phyloP scores from a whole-genome alignment of 2,113 vertebrate species.

The Anhinga rufa region DNA sequence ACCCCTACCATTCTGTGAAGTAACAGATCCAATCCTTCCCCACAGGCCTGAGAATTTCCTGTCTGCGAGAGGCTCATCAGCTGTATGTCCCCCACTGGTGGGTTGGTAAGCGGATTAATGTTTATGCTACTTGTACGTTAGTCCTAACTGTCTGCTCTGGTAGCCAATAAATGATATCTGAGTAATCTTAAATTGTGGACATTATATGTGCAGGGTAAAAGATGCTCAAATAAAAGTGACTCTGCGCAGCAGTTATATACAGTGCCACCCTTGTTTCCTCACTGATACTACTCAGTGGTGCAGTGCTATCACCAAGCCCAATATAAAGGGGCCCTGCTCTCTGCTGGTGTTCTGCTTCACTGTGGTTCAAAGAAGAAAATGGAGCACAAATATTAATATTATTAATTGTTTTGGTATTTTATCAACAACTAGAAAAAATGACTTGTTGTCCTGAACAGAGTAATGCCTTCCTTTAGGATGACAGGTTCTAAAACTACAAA shows the following conservation, averaged over 20 bases:
- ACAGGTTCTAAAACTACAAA: background rate
- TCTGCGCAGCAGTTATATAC: background rate
- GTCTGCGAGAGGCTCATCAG: background rate
- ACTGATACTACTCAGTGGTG: background rate
- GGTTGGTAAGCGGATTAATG: background rate
- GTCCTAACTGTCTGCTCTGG: background rate
- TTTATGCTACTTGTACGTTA: background rate
- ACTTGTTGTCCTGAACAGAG: background rate
- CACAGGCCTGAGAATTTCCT: background rate
- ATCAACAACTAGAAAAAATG: background rate
- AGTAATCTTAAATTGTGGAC: background rate
- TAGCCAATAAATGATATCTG: background rate
- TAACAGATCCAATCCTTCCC: background rate
- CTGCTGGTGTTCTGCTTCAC: background rate
- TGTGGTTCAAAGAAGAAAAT: background rate
- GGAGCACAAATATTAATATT: background rate
- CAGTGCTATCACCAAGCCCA: background rate
- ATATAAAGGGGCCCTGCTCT: background rate
- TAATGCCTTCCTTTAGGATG: background rate
- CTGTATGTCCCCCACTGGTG: rapidly evolving
- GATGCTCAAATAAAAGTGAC: background rate
- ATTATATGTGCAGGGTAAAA: background rate
- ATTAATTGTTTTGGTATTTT: background rate
- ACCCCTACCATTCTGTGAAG: too few relatives aligned
- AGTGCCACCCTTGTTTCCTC: background rate